Percentiles rank a stretch among this genome's conserved stretches.
Conservation (phyloP, 2,113 vertebrate species). For the Odontophorus gujanensis region DNA sequence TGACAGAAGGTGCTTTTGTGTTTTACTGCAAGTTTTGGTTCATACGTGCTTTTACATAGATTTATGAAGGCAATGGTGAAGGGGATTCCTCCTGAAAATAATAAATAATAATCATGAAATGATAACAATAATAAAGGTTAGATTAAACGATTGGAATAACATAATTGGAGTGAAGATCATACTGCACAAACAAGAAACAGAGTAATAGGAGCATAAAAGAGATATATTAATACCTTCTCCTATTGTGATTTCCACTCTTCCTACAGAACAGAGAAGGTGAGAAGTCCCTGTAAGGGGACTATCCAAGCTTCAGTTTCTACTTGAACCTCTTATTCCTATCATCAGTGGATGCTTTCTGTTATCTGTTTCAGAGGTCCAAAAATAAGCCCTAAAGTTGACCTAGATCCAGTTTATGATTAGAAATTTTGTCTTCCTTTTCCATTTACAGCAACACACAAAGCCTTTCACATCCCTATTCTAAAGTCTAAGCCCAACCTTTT, state of each 20-base stretch:
- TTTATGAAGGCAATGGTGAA: background rate
- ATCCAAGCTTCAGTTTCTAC: background rate
- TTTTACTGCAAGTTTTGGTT: background rate
- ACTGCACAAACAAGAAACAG: background rate
- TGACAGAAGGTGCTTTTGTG: background rate
- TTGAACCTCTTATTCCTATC: background rate
- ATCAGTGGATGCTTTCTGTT: background rate
- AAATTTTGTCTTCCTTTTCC: background rate
- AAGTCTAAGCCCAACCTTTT: background rate
- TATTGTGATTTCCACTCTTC: background rate
- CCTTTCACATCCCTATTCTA: background rate
- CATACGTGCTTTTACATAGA: background rate
- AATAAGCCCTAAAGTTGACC: slow-evolving; percentile 11
- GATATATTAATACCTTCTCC: background rate
- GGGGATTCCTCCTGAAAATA: background rate
- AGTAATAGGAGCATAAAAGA: background rate
- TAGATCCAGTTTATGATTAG: background rate
- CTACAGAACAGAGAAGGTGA: background rate
- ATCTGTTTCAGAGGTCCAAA: background rate
- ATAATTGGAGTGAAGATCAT: background rate
- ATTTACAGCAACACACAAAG: background rate
- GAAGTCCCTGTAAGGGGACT: background rate
- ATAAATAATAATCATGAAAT: background rate
- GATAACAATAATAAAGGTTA: background rate
- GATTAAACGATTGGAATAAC: background rate